Evolutionary conservation across 1,140 invertebrate genomes (phyloP).

Genomic region (Ceratoteleas bidentatus): DNA sequence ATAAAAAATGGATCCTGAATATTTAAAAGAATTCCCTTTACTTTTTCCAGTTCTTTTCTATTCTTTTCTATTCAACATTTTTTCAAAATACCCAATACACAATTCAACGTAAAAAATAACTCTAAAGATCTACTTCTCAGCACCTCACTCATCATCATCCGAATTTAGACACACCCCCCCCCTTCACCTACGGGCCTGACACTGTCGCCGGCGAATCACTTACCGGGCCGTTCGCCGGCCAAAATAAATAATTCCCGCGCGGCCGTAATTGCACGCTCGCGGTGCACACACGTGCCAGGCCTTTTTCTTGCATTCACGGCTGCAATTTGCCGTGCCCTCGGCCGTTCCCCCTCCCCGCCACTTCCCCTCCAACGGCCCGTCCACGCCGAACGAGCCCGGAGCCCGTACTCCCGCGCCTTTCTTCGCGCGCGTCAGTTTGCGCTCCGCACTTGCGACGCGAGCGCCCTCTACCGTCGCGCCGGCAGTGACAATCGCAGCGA

Average conservation of each 20-base stretch:
- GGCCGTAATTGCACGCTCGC: slow-evolving; percentile 27
- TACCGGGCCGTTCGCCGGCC: slow-evolving; percentile 28
- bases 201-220: slow-evolving; percentile 19
- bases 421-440: slow-evolving; percentile 77
- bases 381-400: slow-evolving; percentile 64
- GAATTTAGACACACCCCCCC: too few species aligned
- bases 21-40: too few species aligned
- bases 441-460: slow-evolving; percentile 61
- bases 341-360: too few species aligned
- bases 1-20: too few species aligned
- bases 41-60: too few species aligned
- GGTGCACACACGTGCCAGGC: slow-evolving; percentile 50
- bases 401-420: slow-evolving; percentile 76
- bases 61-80: too few species aligned
- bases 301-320: slow-evolving; percentile 55
- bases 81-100: too few species aligned
- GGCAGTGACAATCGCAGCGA: too few species aligned
- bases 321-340: slow-evolving; percentile 55
- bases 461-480: slow-evolving; percentile 18
- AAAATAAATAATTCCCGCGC: slow-evolving; percentile 31
- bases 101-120: too few species aligned
- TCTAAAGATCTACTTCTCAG: too few species aligned
- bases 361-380: slow-evolving; percentile 41
- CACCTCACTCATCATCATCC: too few species aligned
- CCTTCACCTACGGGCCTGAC: too few species aligned